Evolutionary conservation across 1,140 invertebrate genomes (phyloP).

Genomic region (Drosophila persimilis): DNA sequence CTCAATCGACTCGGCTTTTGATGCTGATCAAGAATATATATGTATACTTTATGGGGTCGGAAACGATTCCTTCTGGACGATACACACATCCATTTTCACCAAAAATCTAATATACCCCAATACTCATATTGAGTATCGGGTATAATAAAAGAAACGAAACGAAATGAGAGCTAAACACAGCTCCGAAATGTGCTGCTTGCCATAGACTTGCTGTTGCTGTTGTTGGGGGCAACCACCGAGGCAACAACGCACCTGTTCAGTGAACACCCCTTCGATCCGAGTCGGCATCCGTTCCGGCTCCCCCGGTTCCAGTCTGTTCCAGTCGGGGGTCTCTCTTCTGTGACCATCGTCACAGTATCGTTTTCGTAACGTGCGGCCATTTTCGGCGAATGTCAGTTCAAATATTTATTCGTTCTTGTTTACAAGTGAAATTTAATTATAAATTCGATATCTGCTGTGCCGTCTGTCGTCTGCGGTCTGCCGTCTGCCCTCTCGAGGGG

Average conservation of each 20-base stretch:
- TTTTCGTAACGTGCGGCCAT: too few relatives aligned
- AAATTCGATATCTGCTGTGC: conserved; percentile 33
- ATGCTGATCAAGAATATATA: too few relatives aligned
- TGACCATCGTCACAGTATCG: too few relatives aligned
- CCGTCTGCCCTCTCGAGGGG: conserved; percentile 14
- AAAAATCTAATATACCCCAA: too few relatives aligned
- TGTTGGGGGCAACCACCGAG: conserved; percentile 16
- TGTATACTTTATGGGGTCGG: too few relatives aligned
- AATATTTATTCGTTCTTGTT: conserved; percentile 17
- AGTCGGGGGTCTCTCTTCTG: background rate
- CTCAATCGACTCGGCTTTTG: too few relatives aligned
- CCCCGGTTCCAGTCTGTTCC: too few relatives aligned
- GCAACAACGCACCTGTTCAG: conserved; percentile 38
- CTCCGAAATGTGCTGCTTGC: background rate
- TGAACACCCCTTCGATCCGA: background rate
- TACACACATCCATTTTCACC: too few relatives aligned
- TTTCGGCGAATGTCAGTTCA: background rate
- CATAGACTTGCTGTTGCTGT: conserved; percentile 25
- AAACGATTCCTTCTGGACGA: too few relatives aligned
- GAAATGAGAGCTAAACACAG: too few relatives aligned
- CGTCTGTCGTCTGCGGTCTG: conserved; percentile 4
- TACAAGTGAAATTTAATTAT: conserved; percentile 47
- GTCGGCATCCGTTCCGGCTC: too few relatives aligned
- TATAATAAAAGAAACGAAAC: background rate
- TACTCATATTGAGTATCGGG: too few relatives aligned